phyloP scores from a whole-genome alignment of 2,888 invertebrate genomes.

The Mantis religiosa region DNA sequence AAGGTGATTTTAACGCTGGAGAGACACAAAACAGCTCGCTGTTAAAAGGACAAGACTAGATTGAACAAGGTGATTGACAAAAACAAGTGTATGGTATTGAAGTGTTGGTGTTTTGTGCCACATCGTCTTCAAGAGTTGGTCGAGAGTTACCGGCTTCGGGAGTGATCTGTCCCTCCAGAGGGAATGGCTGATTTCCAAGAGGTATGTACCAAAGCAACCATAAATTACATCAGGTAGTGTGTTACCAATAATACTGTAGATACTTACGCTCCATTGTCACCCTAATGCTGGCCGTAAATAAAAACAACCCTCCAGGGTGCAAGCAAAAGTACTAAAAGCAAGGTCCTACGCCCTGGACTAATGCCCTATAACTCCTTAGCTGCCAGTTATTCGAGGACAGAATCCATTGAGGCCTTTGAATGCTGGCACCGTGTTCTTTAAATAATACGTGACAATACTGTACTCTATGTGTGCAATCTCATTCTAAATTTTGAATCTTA shows the following conservation, averaged over 20 bases:
- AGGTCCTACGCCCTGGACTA: neutral
- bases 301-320: neutral
- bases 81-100: neutral
- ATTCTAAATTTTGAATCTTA: too few species aligned
- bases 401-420: neutral
- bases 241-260: neutral
- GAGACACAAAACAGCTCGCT: neutral
- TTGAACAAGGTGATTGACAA: neutral
- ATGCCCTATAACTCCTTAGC: neutral
- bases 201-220: conserved; percentile 20
- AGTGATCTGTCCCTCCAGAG: neutral
- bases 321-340: neutral
- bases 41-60: neutral
- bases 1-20: neutral
- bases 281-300: neutral
- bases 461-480: too few species aligned
- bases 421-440: neutral
- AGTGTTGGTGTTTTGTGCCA: neutral
- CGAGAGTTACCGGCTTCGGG: neutral
- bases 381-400: neutral
- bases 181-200: conserved; percentile 34
- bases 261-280: neutral
- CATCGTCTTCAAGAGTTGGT: neutral
- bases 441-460: too few species aligned
- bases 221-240: neutral